Evolutionary conservation across 2,797 vertebrate genomes (phyloP).

Genomic region (Gorsachius magnificus): DNA sequence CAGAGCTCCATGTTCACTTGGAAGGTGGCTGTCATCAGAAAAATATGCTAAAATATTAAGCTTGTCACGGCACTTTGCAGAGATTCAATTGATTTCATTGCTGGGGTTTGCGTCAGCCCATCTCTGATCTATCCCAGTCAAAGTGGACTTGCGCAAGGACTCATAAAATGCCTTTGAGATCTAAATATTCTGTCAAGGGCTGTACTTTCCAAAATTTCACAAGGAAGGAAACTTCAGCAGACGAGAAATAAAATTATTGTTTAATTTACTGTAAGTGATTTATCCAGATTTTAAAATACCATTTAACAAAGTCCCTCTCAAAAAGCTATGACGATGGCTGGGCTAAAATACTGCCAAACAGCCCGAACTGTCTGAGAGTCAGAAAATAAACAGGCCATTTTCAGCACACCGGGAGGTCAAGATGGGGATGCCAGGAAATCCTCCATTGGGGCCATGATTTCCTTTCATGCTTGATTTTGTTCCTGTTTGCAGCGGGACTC

Average conservation of each 20-base stretch:
- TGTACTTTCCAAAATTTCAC: not conserved
- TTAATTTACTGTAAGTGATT: not conserved
- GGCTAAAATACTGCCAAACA: not conserved
- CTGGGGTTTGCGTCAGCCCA: not conserved
- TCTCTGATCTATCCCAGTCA: not conserved
- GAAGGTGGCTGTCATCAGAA: not conserved
- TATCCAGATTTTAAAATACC: not conserved
- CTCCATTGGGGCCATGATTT: not conserved
- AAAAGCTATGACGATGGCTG: not conserved
- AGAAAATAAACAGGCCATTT: not conserved
- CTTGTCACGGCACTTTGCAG: not conserved
- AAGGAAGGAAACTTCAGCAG: not conserved
- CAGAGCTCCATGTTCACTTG: not conserved
- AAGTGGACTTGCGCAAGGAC: not conserved
- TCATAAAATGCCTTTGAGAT: not conserved
- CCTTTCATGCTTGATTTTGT: constrained; percentile 11
- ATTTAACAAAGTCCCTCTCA: not conserved
- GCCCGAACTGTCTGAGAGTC: not conserved
- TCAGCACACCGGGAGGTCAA: not conserved
- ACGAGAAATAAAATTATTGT: not conserved
- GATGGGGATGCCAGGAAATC: not conserved
- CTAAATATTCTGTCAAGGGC: not conserved
- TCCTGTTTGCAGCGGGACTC: constrained; percentile 22
- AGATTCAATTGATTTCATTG: not conserved
- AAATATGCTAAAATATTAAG: not conserved